phyloP scores from a whole-genome alignment of 2,113 vertebrate species.

The Vidua chalybeata region DNA sequence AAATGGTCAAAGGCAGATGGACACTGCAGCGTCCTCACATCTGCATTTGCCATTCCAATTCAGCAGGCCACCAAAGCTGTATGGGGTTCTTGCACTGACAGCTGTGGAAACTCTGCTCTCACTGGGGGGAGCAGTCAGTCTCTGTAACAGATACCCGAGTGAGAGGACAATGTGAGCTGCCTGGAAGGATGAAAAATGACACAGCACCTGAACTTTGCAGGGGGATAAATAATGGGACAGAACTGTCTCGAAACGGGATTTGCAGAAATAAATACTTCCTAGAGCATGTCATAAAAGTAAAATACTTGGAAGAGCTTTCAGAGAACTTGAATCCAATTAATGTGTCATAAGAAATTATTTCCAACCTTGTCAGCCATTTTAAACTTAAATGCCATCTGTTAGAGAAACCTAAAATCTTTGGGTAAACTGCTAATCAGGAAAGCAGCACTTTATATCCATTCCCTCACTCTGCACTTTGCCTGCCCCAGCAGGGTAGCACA shows the following conservation, averaged over 20 bases:
- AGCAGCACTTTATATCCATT: neutral
- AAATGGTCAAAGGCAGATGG: neutral
- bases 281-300: constrained; percentile 27
- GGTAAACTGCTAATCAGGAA: neutral
- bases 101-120: neutral
- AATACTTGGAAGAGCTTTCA: constrained; percentile 29
- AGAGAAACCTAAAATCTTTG: constrained; percentile 9
- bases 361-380: constrained; percentile 34
- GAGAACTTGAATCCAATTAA: constrained; percentile 37
- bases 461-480: neutral
- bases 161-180: neutral
- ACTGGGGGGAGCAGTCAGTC: neutral
- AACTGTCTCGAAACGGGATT: neutral
- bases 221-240: constrained; percentile 26
- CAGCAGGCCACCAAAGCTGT: neutral
- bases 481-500: neutral
- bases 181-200: neutral
- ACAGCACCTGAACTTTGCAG: constrained; percentile 22
- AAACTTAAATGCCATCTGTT: constrained; percentile 43
- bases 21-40: neutral
- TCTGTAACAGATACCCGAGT: neutral
- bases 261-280: constrained; percentile 37
- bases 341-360: constrained; percentile 38
- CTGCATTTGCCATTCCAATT: neutral
- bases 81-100: neutral